These are phyloP conservation scores for Bembecia ichneumoniformis DNA, from an alignment of 2,888 invertebrate species.

Conservation along the genomic window DNA sequence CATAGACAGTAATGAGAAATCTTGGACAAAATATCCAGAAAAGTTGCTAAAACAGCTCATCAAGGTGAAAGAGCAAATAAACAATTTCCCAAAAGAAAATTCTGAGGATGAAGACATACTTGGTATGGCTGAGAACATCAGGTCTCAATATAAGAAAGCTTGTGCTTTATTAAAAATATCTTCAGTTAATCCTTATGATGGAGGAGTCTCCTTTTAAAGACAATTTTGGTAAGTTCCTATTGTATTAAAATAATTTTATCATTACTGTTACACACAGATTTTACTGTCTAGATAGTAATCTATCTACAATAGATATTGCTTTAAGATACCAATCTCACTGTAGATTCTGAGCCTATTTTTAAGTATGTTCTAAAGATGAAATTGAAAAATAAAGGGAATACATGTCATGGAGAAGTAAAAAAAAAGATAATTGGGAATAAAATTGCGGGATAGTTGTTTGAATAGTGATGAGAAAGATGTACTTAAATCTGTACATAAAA, in stretches of 20 bases:
- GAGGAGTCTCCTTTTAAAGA: conserved; percentile 73
- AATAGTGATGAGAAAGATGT: too few species aligned
- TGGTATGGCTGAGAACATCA: conserved; percentile 73
- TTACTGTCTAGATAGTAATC: neutral
- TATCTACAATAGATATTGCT: too few species aligned
- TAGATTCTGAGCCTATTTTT: too few species aligned
- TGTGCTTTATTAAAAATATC: conserved; percentile 78
- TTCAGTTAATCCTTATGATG: conserved; percentile 66
- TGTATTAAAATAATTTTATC: neutral
- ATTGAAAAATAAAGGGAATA: too few species aligned
- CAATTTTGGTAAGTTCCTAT: neutral
- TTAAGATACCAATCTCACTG: too few species aligned
- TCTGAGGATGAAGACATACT: conserved; percentile 77
- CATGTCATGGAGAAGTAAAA: too few species aligned
- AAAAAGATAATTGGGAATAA: too few species aligned
- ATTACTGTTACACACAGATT: neutral
- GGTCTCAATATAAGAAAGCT: conserved; percentile 78
- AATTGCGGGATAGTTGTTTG: too few species aligned
- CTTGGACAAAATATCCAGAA: conserved; percentile 46
- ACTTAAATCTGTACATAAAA: too few species aligned
- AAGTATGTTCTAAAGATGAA: too few species aligned
- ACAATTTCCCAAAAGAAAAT: conserved; percentile 77
- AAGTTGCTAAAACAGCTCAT: conserved; percentile 69
- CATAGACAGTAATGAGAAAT: conserved; percentile 32
- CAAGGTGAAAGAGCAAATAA: conserved; percentile 73